Conservation (phyloP, 2,113 vertebrate species). For the Misgurnus mizolepis region DNA sequence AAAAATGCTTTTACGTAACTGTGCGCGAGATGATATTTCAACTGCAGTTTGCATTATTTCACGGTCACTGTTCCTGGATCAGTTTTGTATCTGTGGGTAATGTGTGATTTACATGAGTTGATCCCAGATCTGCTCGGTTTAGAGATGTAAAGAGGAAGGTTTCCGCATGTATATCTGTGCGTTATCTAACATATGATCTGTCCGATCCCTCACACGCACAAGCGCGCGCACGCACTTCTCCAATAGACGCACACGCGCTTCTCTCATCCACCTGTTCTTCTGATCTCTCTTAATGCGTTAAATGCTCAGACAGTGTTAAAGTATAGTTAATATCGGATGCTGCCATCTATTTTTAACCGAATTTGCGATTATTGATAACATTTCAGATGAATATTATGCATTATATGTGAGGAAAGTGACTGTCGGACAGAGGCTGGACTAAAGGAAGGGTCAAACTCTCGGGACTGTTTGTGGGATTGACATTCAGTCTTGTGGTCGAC, state of each 20-base stretch:
- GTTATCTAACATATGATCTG: constrained; percentile 44
- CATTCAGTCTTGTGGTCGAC: background rate
- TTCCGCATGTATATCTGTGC: constrained; percentile 41
- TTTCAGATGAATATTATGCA: background rate
- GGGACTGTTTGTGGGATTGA: background rate
- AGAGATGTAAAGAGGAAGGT: constrained; percentile 43
- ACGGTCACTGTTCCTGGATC: background rate
- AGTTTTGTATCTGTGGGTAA: background rate
- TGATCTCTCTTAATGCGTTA: background rate
- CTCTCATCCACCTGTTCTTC: background rate
- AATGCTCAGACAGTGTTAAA: background rate
- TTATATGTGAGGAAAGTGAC: background rate
- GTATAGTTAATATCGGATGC: no score
- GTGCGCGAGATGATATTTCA: constrained; percentile 8
- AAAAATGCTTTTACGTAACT: no score
- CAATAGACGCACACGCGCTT: background rate
- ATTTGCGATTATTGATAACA: no score
- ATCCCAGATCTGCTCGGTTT: background rate
- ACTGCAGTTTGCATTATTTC: background rate
- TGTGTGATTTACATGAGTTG: background rate
- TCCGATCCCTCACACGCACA: constrained; percentile 45
- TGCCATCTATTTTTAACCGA: no score
- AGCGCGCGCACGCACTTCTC: background rate
- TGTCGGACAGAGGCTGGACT: background rate
- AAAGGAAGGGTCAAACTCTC: background rate